Percentiles rank a stretch among this genome's conserved stretches.
These are phyloP conservation scores for Adineta ricciae DNA, from an alignment of 2,888 invertebrate genomes.

Conservation along the genomic window DNA sequence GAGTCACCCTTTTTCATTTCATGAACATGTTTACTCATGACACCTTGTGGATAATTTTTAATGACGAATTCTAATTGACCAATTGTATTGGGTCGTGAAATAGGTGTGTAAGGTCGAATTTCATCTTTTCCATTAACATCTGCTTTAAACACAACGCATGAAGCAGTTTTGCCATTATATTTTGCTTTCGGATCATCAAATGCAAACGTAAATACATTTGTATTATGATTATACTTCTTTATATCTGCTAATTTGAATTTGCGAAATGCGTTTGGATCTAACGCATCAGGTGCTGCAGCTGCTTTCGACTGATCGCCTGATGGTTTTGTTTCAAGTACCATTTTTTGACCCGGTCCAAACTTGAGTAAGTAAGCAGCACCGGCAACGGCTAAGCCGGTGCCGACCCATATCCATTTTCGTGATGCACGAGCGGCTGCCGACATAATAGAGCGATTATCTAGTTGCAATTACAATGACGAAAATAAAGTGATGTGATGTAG, in stretches of 20 bases:
- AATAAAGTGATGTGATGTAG: neutral
- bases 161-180: slow-evolving; percentile 16
- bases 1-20: neutral
- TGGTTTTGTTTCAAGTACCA: neutral
- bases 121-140: neutral
- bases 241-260: neutral
- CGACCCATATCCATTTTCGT: neutral
- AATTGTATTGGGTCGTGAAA: neutral
- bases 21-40: neutral
- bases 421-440: slow-evolving; percentile 1
- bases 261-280: slow-evolving; percentile 2
- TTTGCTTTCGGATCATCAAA: neutral
- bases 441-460: neutral
- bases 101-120: neutral
- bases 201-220: neutral
- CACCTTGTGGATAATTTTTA: neutral
- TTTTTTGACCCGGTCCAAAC: neutral
- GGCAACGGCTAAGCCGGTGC: neutral
- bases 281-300: neutral
- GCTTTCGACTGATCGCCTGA: neutral
- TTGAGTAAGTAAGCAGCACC: neutral
- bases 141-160: neutral
- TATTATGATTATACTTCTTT: neutral
- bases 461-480: neutral
- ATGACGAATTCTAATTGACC: neutral